These are phyloP conservation scores for Melanotaenia trifasciata DNA, from an alignment of 2,797 vertebrate genomes.

Conservation along the genomic window DNA sequence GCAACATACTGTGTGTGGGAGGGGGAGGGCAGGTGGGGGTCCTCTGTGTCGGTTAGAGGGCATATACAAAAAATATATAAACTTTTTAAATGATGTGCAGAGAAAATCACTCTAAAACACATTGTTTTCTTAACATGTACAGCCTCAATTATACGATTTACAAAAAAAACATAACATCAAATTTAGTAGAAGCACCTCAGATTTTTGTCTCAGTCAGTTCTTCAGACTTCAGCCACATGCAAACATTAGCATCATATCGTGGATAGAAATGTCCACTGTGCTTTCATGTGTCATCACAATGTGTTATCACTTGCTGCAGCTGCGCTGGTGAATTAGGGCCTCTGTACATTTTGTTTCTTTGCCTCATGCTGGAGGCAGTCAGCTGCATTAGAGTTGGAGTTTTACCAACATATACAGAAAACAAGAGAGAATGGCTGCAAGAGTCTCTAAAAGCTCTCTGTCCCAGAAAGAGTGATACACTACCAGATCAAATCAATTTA, in stretches of 20 bases:
- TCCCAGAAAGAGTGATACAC: conserved; percentile 46
- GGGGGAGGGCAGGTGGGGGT: too few relatives aligned
- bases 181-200: neutral
- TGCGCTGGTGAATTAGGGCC: conserved; percentile 45
- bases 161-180: neutral
- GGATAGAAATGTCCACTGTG: neutral
- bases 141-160: neutral
- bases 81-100: neutral
- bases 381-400: conserved; percentile 59
- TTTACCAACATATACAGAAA: conserved; percentile 44
- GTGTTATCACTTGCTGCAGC: conserved; percentile 57
- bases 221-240: neutral
- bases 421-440: conserved; percentile 23
- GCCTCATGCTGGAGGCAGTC: conserved; percentile 52
- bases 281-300: neutral
- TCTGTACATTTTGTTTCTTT: conserved; percentile 42
- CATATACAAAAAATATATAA: too few relatives aligned
- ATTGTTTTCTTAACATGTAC: neutral
- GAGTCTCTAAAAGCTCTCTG: conserved; percentile 64
- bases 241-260: neutral
- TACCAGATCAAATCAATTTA: conserved; percentile 60
- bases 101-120: neutral
- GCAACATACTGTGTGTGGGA: too few relatives aligned
- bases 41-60: too few relatives aligned
- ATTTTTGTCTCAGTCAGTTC: too few relatives aligned